Conservation (phyloP, 1,140 invertebrate genomes). For the Drosophila funebris region DNA sequence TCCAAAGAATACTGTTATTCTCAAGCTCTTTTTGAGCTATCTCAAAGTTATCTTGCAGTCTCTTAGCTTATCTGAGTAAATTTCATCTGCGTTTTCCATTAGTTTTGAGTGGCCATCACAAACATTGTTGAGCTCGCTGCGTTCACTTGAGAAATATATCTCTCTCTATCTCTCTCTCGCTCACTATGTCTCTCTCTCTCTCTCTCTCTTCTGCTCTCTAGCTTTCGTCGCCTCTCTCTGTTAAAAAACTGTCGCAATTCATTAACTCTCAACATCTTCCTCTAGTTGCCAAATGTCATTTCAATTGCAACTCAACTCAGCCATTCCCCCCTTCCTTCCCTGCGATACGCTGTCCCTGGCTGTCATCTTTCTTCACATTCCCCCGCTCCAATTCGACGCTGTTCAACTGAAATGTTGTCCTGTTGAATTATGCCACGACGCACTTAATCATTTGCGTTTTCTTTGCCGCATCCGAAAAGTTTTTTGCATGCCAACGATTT, state of each 20-base stretch:
- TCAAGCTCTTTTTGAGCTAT: not conserved
- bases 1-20: not conserved
- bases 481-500: conserved; percentile 66
- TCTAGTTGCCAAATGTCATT: conserved; percentile 57
- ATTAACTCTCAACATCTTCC: conserved; percentile 33
- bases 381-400: not conserved
- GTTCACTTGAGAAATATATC: conserved; percentile 12
- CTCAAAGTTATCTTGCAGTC: too few species aligned
- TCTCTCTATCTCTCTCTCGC: conserved; percentile 1
- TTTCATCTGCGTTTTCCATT: not conserved
- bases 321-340: not conserved
- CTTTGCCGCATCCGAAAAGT: conserved; percentile 68
- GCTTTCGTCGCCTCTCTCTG: too few species aligned
- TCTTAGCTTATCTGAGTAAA: not conserved
- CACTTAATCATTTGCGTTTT: conserved; percentile 81
- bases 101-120: not conserved
- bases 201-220: too few species aligned
- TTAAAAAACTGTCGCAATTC: conserved; percentile 26
- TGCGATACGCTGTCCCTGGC: conserved; percentile 6
- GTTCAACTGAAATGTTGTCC: conserved; percentile 59
- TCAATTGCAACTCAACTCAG: conserved; percentile 54
- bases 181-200: not conserved
- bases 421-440: conserved; percentile 73
- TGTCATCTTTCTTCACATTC: not conserved
- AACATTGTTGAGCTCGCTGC: not conserved